These are phyloP conservation scores for Dysmachus trigonus DNA, from an alignment of 2,888 invertebrate species.

Conservation along the genomic window DNA sequence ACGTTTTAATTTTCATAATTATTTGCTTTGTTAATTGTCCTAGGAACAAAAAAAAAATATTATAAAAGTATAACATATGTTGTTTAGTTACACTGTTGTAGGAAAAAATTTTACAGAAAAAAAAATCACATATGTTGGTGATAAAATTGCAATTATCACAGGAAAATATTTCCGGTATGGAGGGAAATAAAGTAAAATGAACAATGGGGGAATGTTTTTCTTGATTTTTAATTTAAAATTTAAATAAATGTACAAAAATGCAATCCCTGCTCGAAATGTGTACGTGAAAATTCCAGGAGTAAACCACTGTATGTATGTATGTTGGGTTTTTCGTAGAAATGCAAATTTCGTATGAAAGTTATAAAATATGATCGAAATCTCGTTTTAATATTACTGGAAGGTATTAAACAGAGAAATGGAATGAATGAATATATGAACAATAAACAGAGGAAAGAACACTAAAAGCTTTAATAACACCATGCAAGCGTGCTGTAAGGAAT, in stretches of 20 bases:
- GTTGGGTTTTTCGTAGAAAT: background rate
- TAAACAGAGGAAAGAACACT: conserved; percentile 7
- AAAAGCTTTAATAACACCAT: conserved; percentile 16
- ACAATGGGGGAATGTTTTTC: background rate
- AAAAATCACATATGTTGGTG: background rate
- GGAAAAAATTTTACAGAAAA: background rate
- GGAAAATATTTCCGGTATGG: background rate
- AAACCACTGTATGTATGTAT: background rate
- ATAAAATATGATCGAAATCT: background rate
- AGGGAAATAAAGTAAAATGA: background rate
- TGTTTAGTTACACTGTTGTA: background rate
- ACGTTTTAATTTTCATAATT: background rate
- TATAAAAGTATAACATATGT: too few relatives aligned
- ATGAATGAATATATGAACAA: conserved; percentile 39
- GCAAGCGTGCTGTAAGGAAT: conserved; percentile 28
- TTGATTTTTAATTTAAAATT: background rate
- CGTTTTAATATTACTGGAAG: background rate
- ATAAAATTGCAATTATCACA: background rate
- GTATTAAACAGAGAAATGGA: background rate
- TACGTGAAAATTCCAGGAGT: background rate
- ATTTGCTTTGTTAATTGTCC: background rate
- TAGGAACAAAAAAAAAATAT: background rate
- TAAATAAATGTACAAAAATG: background rate
- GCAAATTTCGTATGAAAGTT: background rate
- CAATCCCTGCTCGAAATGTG: background rate